These are phyloP conservation scores for Sebastes oblongus DNA, from an alignment of 2,797 vertebrate genomes.

Conservation along the genomic window DNA sequence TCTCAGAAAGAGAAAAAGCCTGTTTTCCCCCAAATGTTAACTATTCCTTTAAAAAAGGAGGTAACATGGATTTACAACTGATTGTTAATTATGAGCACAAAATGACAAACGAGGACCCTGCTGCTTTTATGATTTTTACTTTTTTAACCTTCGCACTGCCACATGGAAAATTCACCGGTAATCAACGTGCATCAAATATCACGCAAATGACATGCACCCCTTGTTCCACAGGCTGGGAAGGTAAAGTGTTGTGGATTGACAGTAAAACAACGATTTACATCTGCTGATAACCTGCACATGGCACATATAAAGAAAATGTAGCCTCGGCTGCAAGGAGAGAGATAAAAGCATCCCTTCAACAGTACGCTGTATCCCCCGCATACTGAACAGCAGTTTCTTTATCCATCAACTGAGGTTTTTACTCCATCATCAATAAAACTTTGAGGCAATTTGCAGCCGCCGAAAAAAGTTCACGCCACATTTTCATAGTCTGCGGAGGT, in stretches of 20 bases:
- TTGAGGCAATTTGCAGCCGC: constrained; percentile 62
- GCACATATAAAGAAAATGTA: constrained; percentile 56
- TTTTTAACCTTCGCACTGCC: background rate
- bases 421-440: constrained; percentile 67
- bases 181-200: constrained; percentile 3
- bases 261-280: constrained; percentile 61
- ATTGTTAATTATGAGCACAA: background rate
- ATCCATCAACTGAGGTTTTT: constrained; percentile 58
- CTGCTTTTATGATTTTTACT: background rate
- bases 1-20: background rate
- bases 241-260: constrained; percentile 33
- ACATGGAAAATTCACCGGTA: background rate
- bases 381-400: constrained; percentile 63
- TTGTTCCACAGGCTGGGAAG: background rate
- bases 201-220: constrained; percentile 6
- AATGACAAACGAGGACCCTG: background rate
- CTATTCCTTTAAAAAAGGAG: background rate
- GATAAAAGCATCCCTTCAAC: constrained; percentile 66
- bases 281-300: constrained; percentile 46
- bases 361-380: constrained; percentile 46
- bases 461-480: constrained; percentile 54
- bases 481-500: constrained; percentile 55
- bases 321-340: constrained; percentile 43
- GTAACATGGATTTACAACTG: background rate
- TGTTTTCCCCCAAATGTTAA: background rate